A percentile compares a stretch with the other conserved stretches of the same genome.
phyloP scores from a whole-genome alignment of 2,797 vertebrate genomes.

The Yasuhikotakia modesta region DNA sequence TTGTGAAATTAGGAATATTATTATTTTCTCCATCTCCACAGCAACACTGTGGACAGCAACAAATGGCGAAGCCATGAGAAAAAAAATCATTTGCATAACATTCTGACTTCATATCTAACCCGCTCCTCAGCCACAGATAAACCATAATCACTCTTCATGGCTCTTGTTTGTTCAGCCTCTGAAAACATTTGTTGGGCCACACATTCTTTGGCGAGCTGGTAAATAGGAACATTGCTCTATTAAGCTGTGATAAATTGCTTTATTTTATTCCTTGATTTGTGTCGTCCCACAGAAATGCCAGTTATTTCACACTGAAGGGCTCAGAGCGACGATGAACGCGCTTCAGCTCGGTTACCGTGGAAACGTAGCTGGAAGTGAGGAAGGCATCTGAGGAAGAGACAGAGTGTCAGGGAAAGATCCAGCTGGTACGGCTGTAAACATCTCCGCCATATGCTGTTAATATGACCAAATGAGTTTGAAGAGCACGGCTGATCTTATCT shows the following conservation, averaged over 20 bases:
- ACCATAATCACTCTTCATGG: constrained; percentile 23
- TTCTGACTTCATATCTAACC: constrained; percentile 18
- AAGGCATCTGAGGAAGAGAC: constrained; percentile 27
- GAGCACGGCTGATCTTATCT: constrained; percentile 33
- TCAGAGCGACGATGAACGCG: constrained; percentile 41
- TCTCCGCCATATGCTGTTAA: constrained; percentile 34
- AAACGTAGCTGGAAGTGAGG: constrained; percentile 42
- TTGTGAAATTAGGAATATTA: neutral
- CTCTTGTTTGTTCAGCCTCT: constrained; percentile 36
- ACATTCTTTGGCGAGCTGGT: constrained; percentile 21
- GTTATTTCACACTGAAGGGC: constrained; percentile 26
- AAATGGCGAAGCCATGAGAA: neutral
- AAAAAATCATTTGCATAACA: constrained; percentile 17
- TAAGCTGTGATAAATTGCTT: constrained; percentile 40
- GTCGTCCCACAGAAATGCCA: constrained; percentile 16
- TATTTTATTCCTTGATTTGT: constrained; percentile 35
- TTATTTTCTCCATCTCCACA: constrained; percentile 1
- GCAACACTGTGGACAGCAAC: neutral
- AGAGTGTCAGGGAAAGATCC: constrained; percentile 28
- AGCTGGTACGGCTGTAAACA: constrained; percentile 42
- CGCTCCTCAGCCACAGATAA: constrained; percentile 1
- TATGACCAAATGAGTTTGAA: constrained; percentile 43
- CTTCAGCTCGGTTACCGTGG: constrained; percentile 55
- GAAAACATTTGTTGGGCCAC: constrained; percentile 38
- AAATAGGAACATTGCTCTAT: constrained; percentile 34